These are phyloP conservation scores for Liparis tanakae DNA, from an alignment of 2,797 vertebrate genomes.

Conservation along the genomic window DNA sequence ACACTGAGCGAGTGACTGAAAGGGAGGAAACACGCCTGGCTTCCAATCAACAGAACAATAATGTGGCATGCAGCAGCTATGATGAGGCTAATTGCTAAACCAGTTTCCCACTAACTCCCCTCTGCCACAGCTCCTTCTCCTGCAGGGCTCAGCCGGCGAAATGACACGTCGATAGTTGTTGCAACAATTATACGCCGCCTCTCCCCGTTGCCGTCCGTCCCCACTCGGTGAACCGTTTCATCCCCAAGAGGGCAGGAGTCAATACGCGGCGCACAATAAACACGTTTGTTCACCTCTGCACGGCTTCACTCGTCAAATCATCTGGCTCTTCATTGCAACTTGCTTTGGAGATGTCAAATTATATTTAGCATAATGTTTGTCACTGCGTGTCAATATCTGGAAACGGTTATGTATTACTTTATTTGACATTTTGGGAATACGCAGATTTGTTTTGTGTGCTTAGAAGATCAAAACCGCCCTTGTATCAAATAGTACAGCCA, in stretches of 20 bases:
- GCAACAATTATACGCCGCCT: conserved; percentile 47
- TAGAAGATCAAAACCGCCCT: neutral
- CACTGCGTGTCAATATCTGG: neutral
- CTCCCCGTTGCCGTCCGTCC: conserved; percentile 40
- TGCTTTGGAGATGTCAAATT: neutral
- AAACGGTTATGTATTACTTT: neutral
- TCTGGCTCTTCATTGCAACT: neutral
- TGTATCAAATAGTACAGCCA: neutral
- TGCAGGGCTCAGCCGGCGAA: conserved; percentile 31
- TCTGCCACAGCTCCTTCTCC: conserved; percentile 15
- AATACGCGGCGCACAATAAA: conserved; percentile 32
- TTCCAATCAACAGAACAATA: conserved; percentile 36
- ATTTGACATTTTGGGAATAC: neutral
- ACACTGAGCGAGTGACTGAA: neutral
- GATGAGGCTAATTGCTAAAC: conserved; percentile 57
- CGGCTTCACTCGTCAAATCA: neutral
- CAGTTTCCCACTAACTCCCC: conserved; percentile 43
- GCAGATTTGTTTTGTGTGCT: neutral
- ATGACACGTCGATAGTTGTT: conserved; percentile 52
- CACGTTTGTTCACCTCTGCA: conserved; percentile 14
- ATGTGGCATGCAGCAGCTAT: conserved; percentile 40
- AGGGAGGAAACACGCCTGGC: conserved; percentile 7
- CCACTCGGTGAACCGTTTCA: conserved; percentile 40
- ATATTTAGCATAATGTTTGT: neutral
- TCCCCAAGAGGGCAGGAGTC: conserved; percentile 55